These are phyloP conservation scores for Heliocidaris tuberculata DNA, from an alignment of 35 echinoderm and acorn worm genomes.

Conservation along the genomic window DNA sequence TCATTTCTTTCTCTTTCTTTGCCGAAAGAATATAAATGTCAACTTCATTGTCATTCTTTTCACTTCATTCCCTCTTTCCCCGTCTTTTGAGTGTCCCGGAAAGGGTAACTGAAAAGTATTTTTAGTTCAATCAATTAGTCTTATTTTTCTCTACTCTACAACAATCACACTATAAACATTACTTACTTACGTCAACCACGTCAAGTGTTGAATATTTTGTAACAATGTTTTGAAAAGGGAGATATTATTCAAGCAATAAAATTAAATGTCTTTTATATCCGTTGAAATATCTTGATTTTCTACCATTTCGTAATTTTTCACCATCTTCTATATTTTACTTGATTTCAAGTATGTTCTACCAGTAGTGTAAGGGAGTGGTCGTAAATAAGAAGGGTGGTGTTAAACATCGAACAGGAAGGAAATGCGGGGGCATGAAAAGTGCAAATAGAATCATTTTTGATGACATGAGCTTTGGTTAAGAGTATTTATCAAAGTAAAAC, in stretches of 20 bases:
- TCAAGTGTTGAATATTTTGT: too few relatives aligned
- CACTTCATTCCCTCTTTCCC: too few relatives aligned
- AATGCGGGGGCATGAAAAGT: background rate
- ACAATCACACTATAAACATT: too few relatives aligned
- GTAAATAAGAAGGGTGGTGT: background rate
- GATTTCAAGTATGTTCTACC: background rate
- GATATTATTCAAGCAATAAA: background rate
- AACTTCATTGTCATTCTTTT: too few relatives aligned
- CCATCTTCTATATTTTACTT: too few relatives aligned
- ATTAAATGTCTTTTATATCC: background rate
- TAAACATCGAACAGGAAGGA: background rate
- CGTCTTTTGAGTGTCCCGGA: too few relatives aligned
- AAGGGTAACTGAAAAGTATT: too few relatives aligned
- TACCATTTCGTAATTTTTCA: background rate
- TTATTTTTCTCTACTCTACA: too few relatives aligned
- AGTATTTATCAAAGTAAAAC: background rate
- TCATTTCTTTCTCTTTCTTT: too few relatives aligned
- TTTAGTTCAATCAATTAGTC: too few relatives aligned
- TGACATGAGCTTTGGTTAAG: background rate
- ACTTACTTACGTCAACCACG: too few relatives aligned
- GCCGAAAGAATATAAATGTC: too few relatives aligned
- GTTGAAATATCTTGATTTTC: background rate
- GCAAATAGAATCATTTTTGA: background rate
- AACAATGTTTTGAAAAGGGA: background rate
- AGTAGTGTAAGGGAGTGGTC: background rate